Conservation (phyloP, 30 jellyfish, hydroid and myxozoan species). For the Aurelia sp. region DNA sequence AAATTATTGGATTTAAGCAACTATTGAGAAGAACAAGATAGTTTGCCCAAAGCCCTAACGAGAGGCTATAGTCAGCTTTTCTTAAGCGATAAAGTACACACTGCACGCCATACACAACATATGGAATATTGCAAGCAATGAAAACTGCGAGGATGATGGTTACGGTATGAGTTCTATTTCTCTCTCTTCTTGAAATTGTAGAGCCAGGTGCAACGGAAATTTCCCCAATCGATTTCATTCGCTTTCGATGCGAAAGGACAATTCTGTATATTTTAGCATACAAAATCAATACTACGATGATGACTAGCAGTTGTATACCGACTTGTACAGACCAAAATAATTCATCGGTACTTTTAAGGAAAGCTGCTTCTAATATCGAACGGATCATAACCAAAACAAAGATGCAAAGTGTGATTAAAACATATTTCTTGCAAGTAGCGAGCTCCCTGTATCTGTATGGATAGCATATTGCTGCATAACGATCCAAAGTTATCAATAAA, state of each 20-base stretch:
- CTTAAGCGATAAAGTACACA: background rate
- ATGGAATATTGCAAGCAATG: constrained; percentile 3
- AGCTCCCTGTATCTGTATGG: no score
- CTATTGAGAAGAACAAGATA: constrained; percentile 46
- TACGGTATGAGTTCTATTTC: constrained; percentile 4
- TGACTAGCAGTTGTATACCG: constrained; percentile 13
- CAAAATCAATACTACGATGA: constrained; percentile 14
- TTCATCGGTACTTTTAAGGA: no score
- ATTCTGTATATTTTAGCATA: constrained; percentile 24
- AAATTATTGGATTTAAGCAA: constrained; percentile 59
- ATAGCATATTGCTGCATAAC: no score
- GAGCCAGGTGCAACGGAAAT: background rate
- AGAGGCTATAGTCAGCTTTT: background rate
- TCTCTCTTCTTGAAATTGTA: background rate
- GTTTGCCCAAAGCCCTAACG: constrained; percentile 55
- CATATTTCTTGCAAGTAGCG: no score
- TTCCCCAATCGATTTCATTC: background rate
- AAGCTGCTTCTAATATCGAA: no score
- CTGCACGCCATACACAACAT: background rate
- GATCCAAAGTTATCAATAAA: no score
- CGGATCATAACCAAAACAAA: no score
- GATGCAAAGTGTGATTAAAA: no score
- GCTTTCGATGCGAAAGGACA: constrained; percentile 14
- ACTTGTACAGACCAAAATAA: constrained; percentile 1
- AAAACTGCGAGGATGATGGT: background rate